Evolutionary conservation across 2,797 vertebrate genomes (phyloP).

Genomic region (Knipowitschia caucasica): DNA sequence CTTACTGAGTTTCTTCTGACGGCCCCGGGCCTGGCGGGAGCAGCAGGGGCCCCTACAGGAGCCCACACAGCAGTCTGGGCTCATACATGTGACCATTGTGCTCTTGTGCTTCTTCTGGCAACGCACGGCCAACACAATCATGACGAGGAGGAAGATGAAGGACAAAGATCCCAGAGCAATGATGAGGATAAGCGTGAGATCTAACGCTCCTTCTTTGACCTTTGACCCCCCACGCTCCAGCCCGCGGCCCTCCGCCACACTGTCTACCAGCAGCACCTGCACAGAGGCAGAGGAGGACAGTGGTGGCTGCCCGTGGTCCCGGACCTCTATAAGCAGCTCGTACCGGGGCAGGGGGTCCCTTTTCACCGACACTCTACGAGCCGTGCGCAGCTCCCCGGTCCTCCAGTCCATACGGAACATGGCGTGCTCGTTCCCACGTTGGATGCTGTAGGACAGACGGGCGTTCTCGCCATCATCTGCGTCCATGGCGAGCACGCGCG

Average conservation of each 20-base stretch:
- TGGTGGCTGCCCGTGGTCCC: conserved; percentile 94
- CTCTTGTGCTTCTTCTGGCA: conserved; percentile 98
- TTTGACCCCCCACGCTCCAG: conserved; percentile 69
- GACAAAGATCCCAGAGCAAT: conserved; percentile 93
- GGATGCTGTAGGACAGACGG: conserved; percentile 91
- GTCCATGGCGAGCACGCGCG: conserved; percentile 90
- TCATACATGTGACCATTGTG: conserved; percentile 90
- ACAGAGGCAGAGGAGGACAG: conserved; percentile 90
- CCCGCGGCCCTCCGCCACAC: conserved; percentile 74
- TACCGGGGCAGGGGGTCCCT: conserved; percentile 88
- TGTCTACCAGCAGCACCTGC: conserved; percentile 86
- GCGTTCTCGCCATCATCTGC: conserved; percentile 92
- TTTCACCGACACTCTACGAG: conserved; percentile 83
- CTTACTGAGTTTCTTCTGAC: conserved; percentile 98
- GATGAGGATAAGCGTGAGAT: conserved; percentile 95
- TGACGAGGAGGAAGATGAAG: conserved; percentile 93
- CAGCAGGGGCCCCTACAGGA: conserved; percentile 88
- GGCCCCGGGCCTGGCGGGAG: conserved; percentile 83
- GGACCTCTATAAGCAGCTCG: conserved; percentile 90
- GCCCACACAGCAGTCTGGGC: conserved; percentile 86
- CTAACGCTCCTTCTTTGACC: conserved; percentile 83
- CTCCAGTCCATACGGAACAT: conserved; percentile 97
- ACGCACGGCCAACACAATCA: conserved; percentile 95
- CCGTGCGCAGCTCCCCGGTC: conserved; percentile 89
- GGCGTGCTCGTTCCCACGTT: conserved; percentile 90